A percentile compares a stretch with the other conserved stretches of the same genome.
These are phyloP conservation scores for Pegoplata infirma DNA, from an alignment of 2,888 invertebrate species.

Conservation along the genomic window DNA sequence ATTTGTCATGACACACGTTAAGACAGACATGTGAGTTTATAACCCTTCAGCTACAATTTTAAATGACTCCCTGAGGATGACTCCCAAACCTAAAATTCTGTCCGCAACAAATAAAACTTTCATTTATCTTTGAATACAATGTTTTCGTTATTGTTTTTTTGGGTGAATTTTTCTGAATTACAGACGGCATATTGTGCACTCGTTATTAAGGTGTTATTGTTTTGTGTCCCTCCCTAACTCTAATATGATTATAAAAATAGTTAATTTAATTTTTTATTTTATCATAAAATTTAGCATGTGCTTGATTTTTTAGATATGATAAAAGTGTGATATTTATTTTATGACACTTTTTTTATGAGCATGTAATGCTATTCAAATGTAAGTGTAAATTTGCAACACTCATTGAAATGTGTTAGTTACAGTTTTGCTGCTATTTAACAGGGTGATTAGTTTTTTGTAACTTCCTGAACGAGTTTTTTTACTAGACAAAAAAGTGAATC, in stretches of 20 bases:
- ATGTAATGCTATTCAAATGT: slow-evolving; percentile 1
- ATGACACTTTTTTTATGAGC: not conserved
- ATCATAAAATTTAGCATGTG: slow-evolving; percentile 2
- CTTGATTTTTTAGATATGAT: slow-evolving; percentile 1
- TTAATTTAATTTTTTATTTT: slow-evolving; percentile 8
- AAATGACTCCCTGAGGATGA: not conserved
- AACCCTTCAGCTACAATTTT: not conserved
- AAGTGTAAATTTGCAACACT: not conserved
- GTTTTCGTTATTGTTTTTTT: not conserved
- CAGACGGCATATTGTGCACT: not conserved
- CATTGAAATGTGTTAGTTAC: slow-evolving; percentile 5
- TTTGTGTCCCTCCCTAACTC: not conserved
- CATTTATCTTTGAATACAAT: not conserved
- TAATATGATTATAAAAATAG: not conserved
- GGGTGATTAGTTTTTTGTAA: no score
- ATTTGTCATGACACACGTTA: not conserved
- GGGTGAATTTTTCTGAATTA: not conserved
- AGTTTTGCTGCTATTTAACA: no score
- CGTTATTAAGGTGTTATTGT: not conserved
- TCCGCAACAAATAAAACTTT: not conserved
- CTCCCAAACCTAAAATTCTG: not conserved
- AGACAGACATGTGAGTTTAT: not conserved
- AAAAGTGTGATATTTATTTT: not conserved
- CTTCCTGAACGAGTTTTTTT: no score
- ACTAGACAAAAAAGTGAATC: no score